Base-by-base conservation (phyloP, 23 tunicate species). In the Clavelina lepadiformis region DNA sequence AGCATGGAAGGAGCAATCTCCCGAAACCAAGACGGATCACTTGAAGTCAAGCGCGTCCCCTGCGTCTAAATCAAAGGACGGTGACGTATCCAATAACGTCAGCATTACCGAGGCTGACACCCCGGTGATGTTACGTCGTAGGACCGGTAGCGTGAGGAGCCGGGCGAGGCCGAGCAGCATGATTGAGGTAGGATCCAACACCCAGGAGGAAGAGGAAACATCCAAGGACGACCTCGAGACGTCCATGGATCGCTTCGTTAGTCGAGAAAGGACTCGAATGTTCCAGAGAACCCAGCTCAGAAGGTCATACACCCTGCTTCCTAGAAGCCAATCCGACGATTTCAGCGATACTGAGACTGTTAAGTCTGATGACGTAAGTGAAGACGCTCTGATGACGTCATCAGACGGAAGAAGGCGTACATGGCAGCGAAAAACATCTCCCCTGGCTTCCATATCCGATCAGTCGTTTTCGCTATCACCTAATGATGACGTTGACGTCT, bases 211-310 rank as follows among this genome's bases (percentile, higher is more conserved):
- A 26, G 61, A 51, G 7, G 62, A 68, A 2, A 23, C 26, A 21
- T 34, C 65, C 3, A 19, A 18, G 2, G 69, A 78, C 24, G 84
- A 78, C 49, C 56, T 78, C 19, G 84, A 78, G 31, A 54, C 21
- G 5, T 68, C 72, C 2, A 19, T 78, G 44, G 66, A 58, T 46
- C 72, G 35, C n/a, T 67, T 78, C 46, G 66, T 58, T 8, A 59
- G 26, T 15, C 38, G 69, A 30, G 75, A 78, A 32, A 75, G 84
- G 32, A 52, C 55, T 11, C 57, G 84, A 36, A 44, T 68, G 27
- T 78, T 78, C 23, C 69, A 78, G 35, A 36, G 84, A 30, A 78
- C 84, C 3, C 84, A 78, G 49, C 50, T 78, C 21, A 60, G 84
- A 2, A 33, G 84, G 32, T 78, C 84, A 2, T 78, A 78, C 28